Evolutionary conservation across 2,888 invertebrate species (phyloP).

Genomic region (Nebria salina): DNA sequence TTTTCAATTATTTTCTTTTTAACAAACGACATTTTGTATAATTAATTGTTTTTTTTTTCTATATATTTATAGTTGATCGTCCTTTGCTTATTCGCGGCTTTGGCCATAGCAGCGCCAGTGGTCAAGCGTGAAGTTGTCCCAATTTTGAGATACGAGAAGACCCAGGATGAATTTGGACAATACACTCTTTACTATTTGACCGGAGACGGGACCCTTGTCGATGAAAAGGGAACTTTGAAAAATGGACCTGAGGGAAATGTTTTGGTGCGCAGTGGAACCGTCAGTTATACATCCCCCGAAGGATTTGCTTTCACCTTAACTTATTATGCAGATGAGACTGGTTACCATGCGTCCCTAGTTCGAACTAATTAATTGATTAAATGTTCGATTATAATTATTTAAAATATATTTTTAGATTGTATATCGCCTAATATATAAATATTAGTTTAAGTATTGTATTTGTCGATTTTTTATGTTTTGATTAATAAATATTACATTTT

Average conservation of each 20-base stretch:
- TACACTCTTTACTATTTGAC: conserved; percentile 21
- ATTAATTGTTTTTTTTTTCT: background rate
- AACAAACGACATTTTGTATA: background rate
- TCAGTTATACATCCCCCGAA: conserved; percentile 64
- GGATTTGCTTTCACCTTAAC: conserved; percentile 61
- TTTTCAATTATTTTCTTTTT: background rate
- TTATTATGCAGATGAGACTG: conserved; percentile 67
- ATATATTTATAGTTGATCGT: conserved; percentile 11
- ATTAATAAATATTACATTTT: too few species aligned
- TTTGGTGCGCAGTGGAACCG: conserved; percentile 60
- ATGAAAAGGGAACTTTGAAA: conserved; percentile 57
- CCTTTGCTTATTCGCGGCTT: conserved; percentile 11
- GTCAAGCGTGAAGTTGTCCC: background rate
- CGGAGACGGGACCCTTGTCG: conserved; percentile 19
- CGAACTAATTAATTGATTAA: conserved; percentile 37
- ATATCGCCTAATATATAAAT: background rate
- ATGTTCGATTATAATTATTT: background rate
- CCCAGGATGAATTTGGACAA: conserved; percentile 26
- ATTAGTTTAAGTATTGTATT: too few species aligned
- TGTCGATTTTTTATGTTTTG: too few species aligned
- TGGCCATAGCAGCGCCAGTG: background rate
- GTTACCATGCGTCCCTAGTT: conserved; percentile 61
- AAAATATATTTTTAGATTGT: background rate
- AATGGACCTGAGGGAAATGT: conserved; percentile 60
- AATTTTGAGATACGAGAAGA: conserved; percentile 15